Conservation (phyloP, 1,140 invertebrate species). For the Hycleus cichorii region DNA sequence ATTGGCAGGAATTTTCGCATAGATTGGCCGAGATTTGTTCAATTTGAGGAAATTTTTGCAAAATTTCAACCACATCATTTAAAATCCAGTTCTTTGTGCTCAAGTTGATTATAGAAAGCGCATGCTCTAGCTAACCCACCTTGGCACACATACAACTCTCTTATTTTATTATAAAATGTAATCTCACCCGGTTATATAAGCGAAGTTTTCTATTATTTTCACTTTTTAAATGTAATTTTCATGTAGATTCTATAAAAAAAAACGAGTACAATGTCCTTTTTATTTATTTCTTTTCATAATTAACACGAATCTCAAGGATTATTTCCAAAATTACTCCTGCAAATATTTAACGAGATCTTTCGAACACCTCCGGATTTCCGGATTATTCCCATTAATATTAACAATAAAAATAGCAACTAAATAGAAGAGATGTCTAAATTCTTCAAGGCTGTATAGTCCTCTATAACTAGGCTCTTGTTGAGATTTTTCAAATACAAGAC, state of each 20-base stretch:
- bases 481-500: too few relatives aligned
- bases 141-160: constrained; percentile 39
- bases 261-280: background rate
- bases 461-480: too few relatives aligned
- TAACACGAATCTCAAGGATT: too few relatives aligned
- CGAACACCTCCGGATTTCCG: too few relatives aligned
- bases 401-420: too few relatives aligned
- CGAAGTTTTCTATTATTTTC: constrained; percentile 40
- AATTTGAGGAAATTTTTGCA: background rate
- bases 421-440: too few relatives aligned
- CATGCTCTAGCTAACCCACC: constrained; percentile 34
- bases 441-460: too few relatives aligned
- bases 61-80: background rate
- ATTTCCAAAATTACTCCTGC: too few relatives aligned
- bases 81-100: background rate
- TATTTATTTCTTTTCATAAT: background rate
- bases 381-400: too few relatives aligned
- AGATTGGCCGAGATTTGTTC: too few relatives aligned
- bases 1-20: too few relatives aligned
- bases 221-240: constrained; percentile 37
- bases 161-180: constrained; percentile 34
- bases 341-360: too few relatives aligned
- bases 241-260: constrained; percentile 7
- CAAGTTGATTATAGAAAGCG: background rate
- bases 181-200: constrained; percentile 38